phyloP scores from a whole-genome alignment of 2,113 vertebrate genomes.

The Lasiurus borealis region DNA sequence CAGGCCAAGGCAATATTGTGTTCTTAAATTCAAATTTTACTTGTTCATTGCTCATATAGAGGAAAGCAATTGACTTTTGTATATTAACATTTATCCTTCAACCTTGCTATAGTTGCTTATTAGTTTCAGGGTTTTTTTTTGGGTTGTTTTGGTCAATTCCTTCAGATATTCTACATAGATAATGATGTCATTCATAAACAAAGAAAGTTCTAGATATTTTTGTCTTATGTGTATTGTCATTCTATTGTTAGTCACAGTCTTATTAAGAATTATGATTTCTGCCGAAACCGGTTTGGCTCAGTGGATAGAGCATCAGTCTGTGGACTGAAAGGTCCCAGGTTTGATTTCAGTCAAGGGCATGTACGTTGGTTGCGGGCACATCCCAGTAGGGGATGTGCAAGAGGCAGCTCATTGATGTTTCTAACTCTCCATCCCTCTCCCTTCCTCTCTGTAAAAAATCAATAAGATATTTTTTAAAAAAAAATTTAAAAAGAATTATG shows the following conservation, averaged over 20 bases:
- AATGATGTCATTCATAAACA: background rate
- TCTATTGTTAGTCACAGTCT: background rate
- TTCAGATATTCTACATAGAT: background rate
- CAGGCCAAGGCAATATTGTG: background rate
- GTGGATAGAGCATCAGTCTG: too few relatives aligned
- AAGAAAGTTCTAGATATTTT: background rate
- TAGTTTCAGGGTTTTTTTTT: background rate
- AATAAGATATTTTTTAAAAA: too few relatives aligned
- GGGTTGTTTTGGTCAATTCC: background rate
- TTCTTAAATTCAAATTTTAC: background rate
- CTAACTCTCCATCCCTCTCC: too few relatives aligned
- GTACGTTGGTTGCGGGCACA: too few relatives aligned
- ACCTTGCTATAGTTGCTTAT: background rate
- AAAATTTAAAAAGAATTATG: background rate
- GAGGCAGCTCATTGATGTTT: too few relatives aligned
- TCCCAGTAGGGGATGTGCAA: too few relatives aligned
- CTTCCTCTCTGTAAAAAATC: too few relatives aligned
- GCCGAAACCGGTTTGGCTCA: too few relatives aligned
- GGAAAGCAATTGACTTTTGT: background rate
- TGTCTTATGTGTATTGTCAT: background rate
- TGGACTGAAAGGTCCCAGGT: too few relatives aligned
- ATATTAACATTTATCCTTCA: background rate
- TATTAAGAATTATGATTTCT: background rate
- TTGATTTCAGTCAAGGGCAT: too few relatives aligned
- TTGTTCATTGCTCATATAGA: background rate